Evolutionary conservation across 2,113 vertebrate genomes (phyloP).

Genomic region (Lepidothrix coronata): DNA sequence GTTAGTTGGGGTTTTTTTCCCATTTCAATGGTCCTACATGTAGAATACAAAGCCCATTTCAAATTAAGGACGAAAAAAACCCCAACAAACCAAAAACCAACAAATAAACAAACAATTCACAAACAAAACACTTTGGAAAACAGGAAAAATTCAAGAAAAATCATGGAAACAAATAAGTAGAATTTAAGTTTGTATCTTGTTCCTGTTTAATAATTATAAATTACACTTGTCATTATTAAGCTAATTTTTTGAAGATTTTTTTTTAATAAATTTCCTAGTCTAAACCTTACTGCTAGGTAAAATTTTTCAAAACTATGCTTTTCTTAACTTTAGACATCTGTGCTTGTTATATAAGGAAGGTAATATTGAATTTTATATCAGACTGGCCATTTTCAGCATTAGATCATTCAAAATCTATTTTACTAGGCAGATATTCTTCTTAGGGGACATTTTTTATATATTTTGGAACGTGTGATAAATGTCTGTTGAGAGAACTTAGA

Average conservation of each 20-base stretch:
- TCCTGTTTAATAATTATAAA: neutral
- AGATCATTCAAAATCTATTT: neutral
- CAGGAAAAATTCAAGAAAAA: neutral
- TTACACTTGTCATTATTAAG: neutral
- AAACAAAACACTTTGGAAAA: neutral
- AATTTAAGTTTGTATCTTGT: neutral
- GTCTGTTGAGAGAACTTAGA: neutral
- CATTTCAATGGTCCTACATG: neutral
- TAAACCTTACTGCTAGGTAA: neutral
- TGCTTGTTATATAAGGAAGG: neutral
- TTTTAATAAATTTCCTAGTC: neutral
- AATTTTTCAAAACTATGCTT: neutral
- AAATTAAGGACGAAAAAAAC: neutral
- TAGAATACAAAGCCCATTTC: neutral
- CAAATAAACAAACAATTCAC: neutral
- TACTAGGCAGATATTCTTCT: neutral
- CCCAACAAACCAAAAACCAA: neutral
- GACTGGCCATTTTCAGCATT: neutral
- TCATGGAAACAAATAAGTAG: neutral
- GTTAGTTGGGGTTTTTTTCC: neutral
- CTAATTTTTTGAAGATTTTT: neutral
- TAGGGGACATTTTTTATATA: fast-evolving
- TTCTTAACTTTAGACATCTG: neutral
- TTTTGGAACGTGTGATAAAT: neutral
- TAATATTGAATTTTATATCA: neutral